Evolutionary conservation across 1,140 invertebrate genomes (phyloP).

Genomic region (Melipona quadrifasciata): DNA sequence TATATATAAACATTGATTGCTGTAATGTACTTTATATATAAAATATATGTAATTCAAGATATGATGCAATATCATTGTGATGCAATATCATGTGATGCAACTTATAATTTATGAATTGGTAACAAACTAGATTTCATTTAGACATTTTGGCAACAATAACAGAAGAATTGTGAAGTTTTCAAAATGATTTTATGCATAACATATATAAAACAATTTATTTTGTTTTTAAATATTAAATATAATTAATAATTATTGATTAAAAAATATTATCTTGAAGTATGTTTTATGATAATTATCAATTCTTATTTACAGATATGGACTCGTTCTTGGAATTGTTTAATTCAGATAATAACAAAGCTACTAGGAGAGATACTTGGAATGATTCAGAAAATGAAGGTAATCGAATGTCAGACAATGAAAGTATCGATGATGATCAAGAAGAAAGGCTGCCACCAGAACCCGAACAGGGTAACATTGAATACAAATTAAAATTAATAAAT

Average conservation of each 20-base stretch:
- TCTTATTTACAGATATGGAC: slow-evolving; percentile 83
- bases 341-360: slow-evolving; percentile 81
- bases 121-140: slow-evolving; percentile 28
- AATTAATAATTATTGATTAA: not conserved
- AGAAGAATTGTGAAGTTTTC: not conserved
- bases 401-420: slow-evolving; percentile 71
- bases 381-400: slow-evolving; percentile 77
- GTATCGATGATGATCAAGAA: slow-evolving; percentile 78
- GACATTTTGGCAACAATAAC: not conserved
- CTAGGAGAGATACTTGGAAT: slow-evolving; percentile 72
- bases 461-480: slow-evolving; percentile 95
- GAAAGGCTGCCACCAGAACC: slow-evolving; percentile 92
- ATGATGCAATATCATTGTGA: slow-evolving; percentile 18
- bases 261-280: not conserved
- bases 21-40: not conserved
- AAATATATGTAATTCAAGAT: not conserved
- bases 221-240: not conserved
- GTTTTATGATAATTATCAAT: not conserved
- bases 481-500: slow-evolving; percentile 94
- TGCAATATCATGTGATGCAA: slow-evolving; percentile 18
- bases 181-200: not conserved
- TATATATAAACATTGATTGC: not conserved
- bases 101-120: slow-evolving; percentile 10
- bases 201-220: not conserved
- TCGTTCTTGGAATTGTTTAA: slow-evolving; percentile 91